These are phyloP conservation scores for Sitta europaea DNA, from an alignment of 2,113 vertebrate genomes.

Conservation along the genomic window DNA sequence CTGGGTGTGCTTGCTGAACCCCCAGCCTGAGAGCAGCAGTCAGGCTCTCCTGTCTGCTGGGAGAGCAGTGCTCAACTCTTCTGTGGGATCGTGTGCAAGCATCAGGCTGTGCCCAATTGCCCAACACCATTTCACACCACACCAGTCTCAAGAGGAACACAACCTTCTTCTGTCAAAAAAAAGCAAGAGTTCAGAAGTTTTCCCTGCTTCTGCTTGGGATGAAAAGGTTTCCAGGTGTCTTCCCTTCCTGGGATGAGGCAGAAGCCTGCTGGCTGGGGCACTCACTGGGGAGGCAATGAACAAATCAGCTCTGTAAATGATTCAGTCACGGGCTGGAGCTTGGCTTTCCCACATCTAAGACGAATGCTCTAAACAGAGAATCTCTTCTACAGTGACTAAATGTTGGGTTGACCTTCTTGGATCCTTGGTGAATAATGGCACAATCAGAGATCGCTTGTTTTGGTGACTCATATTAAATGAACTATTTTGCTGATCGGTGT, in stretches of 20 bases:
- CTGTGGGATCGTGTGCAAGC: neutral
- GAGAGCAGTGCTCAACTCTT: neutral
- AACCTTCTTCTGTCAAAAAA: neutral
- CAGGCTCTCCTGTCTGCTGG: neutral
- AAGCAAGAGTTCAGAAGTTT: neutral
- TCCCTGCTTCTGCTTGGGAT: neutral
- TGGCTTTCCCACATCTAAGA: slow-evolving; percentile 32
- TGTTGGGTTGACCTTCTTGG: neutral
- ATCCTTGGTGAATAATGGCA: neutral
- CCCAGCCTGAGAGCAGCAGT: neutral
- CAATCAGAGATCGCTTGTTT: neutral
- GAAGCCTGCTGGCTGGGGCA: neutral
- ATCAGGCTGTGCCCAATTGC: neutral
- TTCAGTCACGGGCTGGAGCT: neutral
- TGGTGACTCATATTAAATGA: neutral
- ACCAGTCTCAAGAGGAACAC: neutral
- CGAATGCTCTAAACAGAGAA: neutral
- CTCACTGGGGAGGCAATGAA: rapidly evolving
- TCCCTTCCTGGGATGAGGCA: neutral
- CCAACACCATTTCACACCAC: neutral
- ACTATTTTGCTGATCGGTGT: neutral
- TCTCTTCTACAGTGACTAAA: neutral
- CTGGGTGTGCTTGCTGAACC: neutral
- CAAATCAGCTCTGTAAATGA: neutral
- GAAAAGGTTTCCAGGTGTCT: neutral